A percentile compares a stretch with the other conserved stretches of the same genome.
These are phyloP conservation scores for Xerus inauris DNA, from an alignment of 2,113 vertebrate genomes.

Conservation along the genomic window DNA sequence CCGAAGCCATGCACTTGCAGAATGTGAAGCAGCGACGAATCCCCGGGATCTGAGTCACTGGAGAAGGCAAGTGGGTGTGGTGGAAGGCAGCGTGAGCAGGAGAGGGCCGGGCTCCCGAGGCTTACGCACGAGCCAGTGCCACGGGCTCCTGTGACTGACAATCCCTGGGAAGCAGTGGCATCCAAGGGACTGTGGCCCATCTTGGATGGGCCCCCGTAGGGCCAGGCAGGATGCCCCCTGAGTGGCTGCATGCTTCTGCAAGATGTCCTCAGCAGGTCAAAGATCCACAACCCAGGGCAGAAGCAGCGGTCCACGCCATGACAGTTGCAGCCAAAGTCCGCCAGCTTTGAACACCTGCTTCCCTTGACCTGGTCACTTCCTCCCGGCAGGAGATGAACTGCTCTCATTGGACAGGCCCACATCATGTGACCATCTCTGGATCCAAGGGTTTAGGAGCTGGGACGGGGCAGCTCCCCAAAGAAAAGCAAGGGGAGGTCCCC, in stretches of 20 bases:
- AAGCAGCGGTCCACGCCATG: background rate
- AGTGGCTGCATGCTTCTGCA: too few species aligned
- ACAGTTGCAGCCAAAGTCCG: accelerated
- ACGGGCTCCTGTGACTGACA: accelerated
- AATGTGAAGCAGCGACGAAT: too few species aligned
- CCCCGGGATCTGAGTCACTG: background rate
- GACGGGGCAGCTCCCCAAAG: too few species aligned
- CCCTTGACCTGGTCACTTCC: too few species aligned
- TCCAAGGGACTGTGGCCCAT: accelerated
- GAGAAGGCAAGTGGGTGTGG: background rate
- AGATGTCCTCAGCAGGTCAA: accelerated
- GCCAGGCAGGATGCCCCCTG: background rate
- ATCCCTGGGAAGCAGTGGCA: background rate
- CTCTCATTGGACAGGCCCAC: background rate
- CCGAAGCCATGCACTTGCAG: background rate
- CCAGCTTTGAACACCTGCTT: background rate
- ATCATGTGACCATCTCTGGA: background rate
- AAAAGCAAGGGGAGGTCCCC: accelerated
- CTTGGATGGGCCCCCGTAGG: accelerated
- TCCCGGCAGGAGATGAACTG: accelerated
- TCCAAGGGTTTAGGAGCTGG: too few species aligned
- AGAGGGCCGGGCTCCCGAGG: too few species aligned
- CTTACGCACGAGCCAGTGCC: too few species aligned
- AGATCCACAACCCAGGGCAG: too few species aligned
- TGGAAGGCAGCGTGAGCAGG: accelerated